Evolutionary conservation across 2,113 vertebrate genomes (phyloP).

Genomic region (Centropus unirufus): DNA sequence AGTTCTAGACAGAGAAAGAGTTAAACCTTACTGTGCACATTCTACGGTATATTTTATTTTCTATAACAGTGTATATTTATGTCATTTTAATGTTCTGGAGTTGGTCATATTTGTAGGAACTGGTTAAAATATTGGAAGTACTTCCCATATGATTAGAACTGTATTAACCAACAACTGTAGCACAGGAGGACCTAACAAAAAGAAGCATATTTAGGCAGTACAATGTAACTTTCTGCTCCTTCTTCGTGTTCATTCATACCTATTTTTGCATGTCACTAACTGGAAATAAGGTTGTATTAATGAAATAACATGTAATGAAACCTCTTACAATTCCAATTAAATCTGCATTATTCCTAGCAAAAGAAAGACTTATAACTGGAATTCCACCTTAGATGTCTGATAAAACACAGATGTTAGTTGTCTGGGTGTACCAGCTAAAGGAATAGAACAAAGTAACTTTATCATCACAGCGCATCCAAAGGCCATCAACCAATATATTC

Average conservation of each 20-base stretch:
- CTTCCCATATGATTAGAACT: neutral
- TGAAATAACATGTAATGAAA: neutral
- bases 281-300: neutral
- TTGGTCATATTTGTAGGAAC: neutral
- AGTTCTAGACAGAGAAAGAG: neutral
- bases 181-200: neutral
- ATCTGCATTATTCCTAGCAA: neutral
- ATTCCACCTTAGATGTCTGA: neutral
- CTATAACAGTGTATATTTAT: neutral
- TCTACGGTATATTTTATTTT: neutral
- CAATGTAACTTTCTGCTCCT: neutral
- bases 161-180: neutral
- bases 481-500: neutral
- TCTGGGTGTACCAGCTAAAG: neutral
- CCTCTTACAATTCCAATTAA: neutral
- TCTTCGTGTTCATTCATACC: neutral
- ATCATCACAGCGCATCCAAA: fast-evolving
- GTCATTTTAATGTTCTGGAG: neutral
- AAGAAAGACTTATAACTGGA: neutral
- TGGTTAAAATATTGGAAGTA: neutral
- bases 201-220: neutral
- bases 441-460: neutral
- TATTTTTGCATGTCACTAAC: neutral
- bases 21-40: fast-evolving
- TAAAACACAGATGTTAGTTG: neutral